Evolutionary conservation across 2,888 invertebrate species (phyloP).

Genomic region (Parnassius smintheus): DNA sequence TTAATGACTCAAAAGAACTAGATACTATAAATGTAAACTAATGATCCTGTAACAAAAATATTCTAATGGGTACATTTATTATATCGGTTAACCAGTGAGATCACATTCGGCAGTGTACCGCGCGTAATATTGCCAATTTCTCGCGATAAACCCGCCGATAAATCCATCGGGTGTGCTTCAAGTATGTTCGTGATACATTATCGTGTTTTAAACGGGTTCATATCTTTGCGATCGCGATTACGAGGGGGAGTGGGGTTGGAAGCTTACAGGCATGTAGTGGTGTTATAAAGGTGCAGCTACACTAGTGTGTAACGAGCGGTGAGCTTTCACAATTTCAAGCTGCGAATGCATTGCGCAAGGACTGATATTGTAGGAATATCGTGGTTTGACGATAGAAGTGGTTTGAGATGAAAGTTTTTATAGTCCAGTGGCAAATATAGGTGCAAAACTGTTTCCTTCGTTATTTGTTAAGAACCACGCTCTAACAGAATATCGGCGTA

Average conservation of each 20-base stretch:
- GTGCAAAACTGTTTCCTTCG: too few species aligned
- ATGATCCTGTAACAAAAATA: too few species aligned
- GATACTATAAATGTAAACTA: too few species aligned
- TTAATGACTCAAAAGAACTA: too few species aligned
- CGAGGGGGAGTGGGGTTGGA: constrained; percentile 11
- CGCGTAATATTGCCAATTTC: constrained; percentile 27
- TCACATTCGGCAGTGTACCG: not conserved
- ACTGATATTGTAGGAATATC: too few species aligned
- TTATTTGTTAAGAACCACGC: too few species aligned
- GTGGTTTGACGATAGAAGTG: too few species aligned
- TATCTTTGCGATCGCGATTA: constrained; percentile 21
- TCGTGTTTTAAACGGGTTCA: constrained; percentile 25
- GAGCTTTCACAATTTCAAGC: not conserved
- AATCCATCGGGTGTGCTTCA: constrained; percentile 15
- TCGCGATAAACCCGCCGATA: constrained; percentile 21
- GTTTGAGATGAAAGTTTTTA: too few species aligned
- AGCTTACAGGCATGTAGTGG: constrained; percentile 10
- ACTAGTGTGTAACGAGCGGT: not conserved
- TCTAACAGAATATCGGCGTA: too few species aligned
- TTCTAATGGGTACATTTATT: too few species aligned
- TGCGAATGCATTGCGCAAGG: not conserved
- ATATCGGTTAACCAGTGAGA: not conserved
- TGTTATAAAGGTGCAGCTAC: not conserved
- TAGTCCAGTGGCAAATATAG: too few species aligned
- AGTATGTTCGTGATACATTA: constrained; percentile 18